phyloP scores from a whole-genome alignment of 2,797 vertebrate species.

The Erpetoichthys calabaricus region DNA sequence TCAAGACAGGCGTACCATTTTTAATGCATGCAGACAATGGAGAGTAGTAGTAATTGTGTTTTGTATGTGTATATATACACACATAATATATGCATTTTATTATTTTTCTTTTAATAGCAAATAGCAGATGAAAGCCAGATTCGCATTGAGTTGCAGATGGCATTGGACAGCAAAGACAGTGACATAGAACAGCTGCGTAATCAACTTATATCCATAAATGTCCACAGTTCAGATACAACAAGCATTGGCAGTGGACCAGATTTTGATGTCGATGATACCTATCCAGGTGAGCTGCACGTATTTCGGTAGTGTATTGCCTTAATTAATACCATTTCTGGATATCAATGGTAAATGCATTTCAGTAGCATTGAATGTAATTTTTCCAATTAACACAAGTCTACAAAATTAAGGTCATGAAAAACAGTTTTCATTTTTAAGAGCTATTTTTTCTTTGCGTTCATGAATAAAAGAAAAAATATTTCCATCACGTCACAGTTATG shows the following conservation, averaged over 20 bases:
- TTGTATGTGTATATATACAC: not conserved
- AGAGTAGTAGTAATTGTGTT: not conserved
- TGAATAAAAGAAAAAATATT: too few species aligned
- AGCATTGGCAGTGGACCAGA: slow-evolving; percentile 86
- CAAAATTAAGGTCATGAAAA: too few species aligned
- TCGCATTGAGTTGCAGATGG: slow-evolving; percentile 93
- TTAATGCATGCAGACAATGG: too few species aligned
- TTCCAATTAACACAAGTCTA: too few species aligned
- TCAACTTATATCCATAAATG: slow-evolving; percentile 72
- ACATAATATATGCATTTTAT: not conserved
- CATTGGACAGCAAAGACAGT: slow-evolving; percentile 93
- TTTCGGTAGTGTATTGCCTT: slow-evolving; percentile 7
- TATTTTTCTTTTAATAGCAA: slow-evolving; percentile 56
- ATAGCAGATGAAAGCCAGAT: slow-evolving; percentile 87
- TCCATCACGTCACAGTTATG: too few species aligned
- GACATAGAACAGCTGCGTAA: slow-evolving; percentile 93
- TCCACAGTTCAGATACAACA: slow-evolving; percentile 76
- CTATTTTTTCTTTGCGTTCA: too few species aligned
- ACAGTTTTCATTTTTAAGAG: too few species aligned
- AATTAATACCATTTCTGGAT: not conserved
- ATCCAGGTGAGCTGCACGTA: slow-evolving; percentile 60
- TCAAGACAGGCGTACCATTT: too few species aligned
- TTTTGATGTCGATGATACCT: slow-evolving; percentile 80
- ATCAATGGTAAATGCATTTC: too few species aligned
- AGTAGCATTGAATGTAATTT: too few species aligned